A percentile compares a stretch with the other conserved stretches of the same genome.
phyloP scores from a whole-genome alignment of 2,797 vertebrate species.

The Natrix natrix region DNA sequence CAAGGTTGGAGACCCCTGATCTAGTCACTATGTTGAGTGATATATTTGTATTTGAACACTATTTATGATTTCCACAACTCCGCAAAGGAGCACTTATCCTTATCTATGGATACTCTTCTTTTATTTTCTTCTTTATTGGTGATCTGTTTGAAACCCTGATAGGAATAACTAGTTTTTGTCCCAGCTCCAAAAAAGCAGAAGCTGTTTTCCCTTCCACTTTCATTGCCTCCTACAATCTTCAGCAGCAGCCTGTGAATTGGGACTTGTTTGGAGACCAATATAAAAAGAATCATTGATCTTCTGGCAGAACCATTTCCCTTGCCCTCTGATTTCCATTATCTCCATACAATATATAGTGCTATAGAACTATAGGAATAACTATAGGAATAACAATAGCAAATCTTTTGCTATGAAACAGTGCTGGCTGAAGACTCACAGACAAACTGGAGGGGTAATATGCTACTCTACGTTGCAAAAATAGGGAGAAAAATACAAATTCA shows the following conservation, averaged over 20 bases:
- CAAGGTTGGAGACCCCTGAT: no score
- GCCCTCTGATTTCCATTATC: not conserved
- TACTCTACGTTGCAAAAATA: not conserved
- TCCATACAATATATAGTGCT: not conserved
- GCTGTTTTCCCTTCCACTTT: not conserved
- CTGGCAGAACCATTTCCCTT: not conserved
- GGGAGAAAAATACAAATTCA: not conserved
- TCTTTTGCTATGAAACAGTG: not conserved
- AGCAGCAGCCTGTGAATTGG: not conserved
- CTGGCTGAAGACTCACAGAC: not conserved
- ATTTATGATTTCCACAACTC: not conserved
- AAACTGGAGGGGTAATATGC: not conserved
- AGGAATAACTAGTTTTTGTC: not conserved
- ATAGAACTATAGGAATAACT: not conserved
- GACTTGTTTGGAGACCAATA: not conserved
- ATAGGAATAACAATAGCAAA: not conserved
- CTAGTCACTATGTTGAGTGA: not conserved
- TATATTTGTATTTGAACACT: not conserved
- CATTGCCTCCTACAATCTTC: not conserved
- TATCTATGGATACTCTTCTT: not conserved
- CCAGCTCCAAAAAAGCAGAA: not conserved
- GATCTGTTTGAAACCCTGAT: not conserved
- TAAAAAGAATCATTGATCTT: not conserved
- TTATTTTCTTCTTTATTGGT: not conserved
- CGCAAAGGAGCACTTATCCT: not conserved